phyloP scores from a whole-genome alignment of 2,888 invertebrate species.

The Crematogaster levior region DNA sequence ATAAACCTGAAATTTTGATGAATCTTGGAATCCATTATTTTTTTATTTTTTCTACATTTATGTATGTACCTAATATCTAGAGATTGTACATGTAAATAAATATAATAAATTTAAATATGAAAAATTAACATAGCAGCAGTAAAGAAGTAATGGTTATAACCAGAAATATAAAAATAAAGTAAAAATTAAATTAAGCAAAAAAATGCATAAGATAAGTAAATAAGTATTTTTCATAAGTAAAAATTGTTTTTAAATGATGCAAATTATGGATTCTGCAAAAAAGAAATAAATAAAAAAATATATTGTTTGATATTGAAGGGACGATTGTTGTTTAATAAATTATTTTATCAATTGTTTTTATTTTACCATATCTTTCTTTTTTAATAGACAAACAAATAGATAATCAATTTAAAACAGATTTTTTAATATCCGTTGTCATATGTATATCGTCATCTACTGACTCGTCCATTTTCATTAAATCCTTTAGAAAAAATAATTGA shows the following conservation, averaged over 20 bases:
- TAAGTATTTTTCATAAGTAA: no score
- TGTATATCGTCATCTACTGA: not conserved
- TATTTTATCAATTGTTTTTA: not conserved
- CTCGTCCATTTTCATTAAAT: not conserved
- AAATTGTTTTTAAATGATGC: no score
- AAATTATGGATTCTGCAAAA: no score
- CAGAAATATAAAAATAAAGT: not conserved
- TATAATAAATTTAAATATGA: not conserved
- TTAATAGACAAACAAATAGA: slow-evolving; percentile 2
- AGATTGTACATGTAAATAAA: not conserved
- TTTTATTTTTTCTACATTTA: not conserved
- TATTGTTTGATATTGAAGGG: not conserved
- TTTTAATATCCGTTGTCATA: not conserved
- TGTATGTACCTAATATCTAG: not conserved
- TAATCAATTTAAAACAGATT: slow-evolving; percentile 15
- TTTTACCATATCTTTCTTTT: slow-evolving; percentile 14
- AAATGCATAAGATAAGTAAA: no score
- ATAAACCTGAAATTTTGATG: rapidly evolving
- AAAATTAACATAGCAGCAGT: not conserved
- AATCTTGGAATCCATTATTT: not conserved
- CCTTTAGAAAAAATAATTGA: slow-evolving; percentile 1
- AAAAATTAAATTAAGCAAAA: no score
- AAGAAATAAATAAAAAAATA: not conserved
- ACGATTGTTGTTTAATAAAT: not conserved
- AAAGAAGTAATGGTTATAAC: not conserved